phyloP scores from a whole-genome alignment of 1,140 invertebrate species.

The Ptiloglossa arizonensis region DNA sequence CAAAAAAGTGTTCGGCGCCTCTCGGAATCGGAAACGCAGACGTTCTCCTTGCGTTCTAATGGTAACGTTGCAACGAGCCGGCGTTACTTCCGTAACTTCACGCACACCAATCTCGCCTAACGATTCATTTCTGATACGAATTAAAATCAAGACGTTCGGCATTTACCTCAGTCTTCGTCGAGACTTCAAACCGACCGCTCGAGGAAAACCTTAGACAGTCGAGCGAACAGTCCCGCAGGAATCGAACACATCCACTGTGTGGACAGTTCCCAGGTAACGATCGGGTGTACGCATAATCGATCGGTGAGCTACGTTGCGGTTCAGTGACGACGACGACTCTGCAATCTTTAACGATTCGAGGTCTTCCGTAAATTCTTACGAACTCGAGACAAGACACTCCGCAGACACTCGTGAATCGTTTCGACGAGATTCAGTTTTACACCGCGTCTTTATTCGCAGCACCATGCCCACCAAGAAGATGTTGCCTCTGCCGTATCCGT shows the following conservation, averaged over 20 bases:
- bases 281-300: not conserved
- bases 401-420: not conserved
- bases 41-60: not conserved
- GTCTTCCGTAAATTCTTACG: not conserved
- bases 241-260: not conserved
- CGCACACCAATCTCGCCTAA: not conserved
- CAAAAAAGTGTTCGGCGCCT: too few species aligned
- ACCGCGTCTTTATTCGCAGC: not conserved
- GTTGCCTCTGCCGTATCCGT: slow-evolving; percentile 15
- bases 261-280: not conserved
- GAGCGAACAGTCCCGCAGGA: not conserved
- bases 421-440: too few species aligned
- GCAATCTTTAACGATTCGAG: not conserved
- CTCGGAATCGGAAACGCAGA: not conserved
- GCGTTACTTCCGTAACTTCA: not conserved
- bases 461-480: slow-evolving; percentile 7
- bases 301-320: too few species aligned
- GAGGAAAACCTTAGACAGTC: not conserved
- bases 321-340: not conserved
- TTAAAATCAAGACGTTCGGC: slow-evolving; percentile 26
- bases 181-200: not conserved
- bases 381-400: not conserved
- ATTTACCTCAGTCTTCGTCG: slow-evolving; percentile 23
- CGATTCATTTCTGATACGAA: slow-evolving; percentile 25
- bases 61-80: not conserved